Percentiles rank a stretch among this genome's conserved stretches.
phyloP scores from a whole-genome alignment of 2,113 vertebrate species.

The Dendrocopos noguchii region DNA sequence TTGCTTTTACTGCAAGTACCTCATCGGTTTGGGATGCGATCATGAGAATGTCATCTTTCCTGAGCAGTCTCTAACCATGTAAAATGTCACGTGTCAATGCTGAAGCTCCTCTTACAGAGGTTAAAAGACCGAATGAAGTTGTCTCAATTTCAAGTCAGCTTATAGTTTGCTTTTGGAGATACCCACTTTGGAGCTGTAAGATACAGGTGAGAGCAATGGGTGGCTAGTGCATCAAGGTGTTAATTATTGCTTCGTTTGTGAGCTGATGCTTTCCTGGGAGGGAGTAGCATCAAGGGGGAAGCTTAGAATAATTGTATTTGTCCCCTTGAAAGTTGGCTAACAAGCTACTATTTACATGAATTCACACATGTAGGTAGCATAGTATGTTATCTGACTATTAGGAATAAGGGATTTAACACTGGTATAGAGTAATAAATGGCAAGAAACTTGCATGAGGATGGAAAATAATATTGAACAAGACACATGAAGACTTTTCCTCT shows the following conservation, averaged over 20 bases:
- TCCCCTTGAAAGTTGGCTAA: conserved; percentile 15
- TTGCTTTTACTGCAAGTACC: not conserved
- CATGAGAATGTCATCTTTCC: not conserved
- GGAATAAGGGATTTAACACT: not conserved
- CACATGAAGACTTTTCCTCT: not conserved
- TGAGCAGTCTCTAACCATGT: not conserved
- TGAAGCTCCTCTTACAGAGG: not conserved
- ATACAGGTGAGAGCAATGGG: not conserved
- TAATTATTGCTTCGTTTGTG: conserved; percentile 42
- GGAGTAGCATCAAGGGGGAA: not conserved
- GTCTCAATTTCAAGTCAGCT: not conserved
- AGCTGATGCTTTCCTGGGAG: conserved; percentile 28
- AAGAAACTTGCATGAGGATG: not conserved
- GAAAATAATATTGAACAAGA: not conserved
- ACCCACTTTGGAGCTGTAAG: not conserved
- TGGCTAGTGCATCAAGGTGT: not conserved
- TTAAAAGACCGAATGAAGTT: not conserved
- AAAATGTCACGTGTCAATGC: not conserved
- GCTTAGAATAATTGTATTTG: not conserved
- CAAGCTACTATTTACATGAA: not conserved
- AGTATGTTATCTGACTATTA: not conserved
- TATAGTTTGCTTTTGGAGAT: not conserved
- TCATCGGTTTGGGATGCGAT: not conserved
- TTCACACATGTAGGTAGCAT: not conserved
- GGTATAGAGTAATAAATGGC: not conserved